Base-by-base conservation (phyloP, 2,113 vertebrate species). In the Chrysemys picta region DNA sequence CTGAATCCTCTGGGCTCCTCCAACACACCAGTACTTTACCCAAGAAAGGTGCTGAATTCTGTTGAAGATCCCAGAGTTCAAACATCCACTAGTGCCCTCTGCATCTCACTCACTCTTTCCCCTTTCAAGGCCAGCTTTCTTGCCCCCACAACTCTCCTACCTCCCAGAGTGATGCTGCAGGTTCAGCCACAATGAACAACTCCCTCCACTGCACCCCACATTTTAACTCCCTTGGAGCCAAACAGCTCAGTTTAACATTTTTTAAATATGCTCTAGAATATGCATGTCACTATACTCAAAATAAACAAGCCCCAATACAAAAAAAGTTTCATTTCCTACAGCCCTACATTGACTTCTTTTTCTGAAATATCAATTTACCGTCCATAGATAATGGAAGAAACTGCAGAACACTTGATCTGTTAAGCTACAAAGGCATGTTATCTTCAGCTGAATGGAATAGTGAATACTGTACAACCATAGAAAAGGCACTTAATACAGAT, bases 141-240 rank as follows among this genome's bases (percentile, higher is more conserved):
- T 86, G 5, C 47, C 47, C 9, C 14, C 89, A 54, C 4, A 52
- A 24, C 9, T 87, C 59, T 89, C 3, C 38, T 57, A 57, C 38
- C 75, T 29, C 3, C 12, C 47, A 80, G 31, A 83, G 22, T 75
- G 80, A 8, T n/a, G 35, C 50, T 38, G 38, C 42, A 78, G 95
- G 94, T 69, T n/a, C 96, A 92, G 84, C 93, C 54, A 72, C 89
- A 94, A 95, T 65, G 88, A 94, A 97, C 45, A 97, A 93, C 95
- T 92, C 96, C 95, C 95, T 82, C 96, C 91, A 82, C 62, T 75
- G 22, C 85, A 31, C 52, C 91, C 83, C 50, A 22, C 47, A 38
- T 9, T 8, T 75, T 56, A 35, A 16, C 56, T n/a, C 84, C 45
- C 57, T 79, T 93, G 81, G 38, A 10, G 95, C 25, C 8, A 84